Base-by-base conservation (phyloP, 2,113 vertebrate genomes). In the Oreochromis aureus region DNA sequence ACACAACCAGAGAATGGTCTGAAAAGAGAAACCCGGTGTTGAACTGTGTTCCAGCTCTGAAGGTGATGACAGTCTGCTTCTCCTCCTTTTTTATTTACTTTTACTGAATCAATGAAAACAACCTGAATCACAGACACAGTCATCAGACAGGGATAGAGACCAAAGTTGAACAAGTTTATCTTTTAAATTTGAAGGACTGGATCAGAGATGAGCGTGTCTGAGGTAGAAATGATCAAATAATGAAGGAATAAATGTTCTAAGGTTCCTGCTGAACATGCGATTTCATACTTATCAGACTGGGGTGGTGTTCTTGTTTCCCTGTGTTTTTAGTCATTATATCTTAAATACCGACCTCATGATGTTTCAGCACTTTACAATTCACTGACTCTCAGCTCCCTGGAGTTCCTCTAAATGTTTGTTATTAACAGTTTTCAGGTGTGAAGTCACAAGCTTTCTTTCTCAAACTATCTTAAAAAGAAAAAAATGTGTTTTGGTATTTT, bases 261-360 rank as follows among this genome's bases (percentile, higher is more conserved):
- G 12, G 13, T 30, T 58, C 13, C 13, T 58, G 24, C 0, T 5
- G 56, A 58, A 58, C 2, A 9, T 58, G 56, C 2, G 0, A 0
- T 63, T 36, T 63, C 32, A 59, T 59, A 59, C 56, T 30, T 13
- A 56, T 27, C 22, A 27, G 22, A 22, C 0, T 58, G 55, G 1
- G 1, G 12, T 0, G 3, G 55, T 15, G 56, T 30, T 59, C 12
- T 56, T 56, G 6, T 56, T 27, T 56, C 56, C 56, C 7, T 59
- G 56, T 16, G 24, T 58, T 58, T 58, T 36, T 36, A 36, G 36
- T 36, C 8, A 11, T 0, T 55, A 55, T 24, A 55, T 55, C 54
- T 55, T 54, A 2, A 54, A 54, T 22, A 27, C 24, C 0, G 0
- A 16, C 56, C 24, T 59, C 24, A 0, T 59, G 56, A 59, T 34